Percentiles rank a stretch among this genome's conserved stretches.
Evolutionary conservation across 2,113 vertebrate genomes (phyloP).

Genomic region (Larimichthys polyactis): DNA sequence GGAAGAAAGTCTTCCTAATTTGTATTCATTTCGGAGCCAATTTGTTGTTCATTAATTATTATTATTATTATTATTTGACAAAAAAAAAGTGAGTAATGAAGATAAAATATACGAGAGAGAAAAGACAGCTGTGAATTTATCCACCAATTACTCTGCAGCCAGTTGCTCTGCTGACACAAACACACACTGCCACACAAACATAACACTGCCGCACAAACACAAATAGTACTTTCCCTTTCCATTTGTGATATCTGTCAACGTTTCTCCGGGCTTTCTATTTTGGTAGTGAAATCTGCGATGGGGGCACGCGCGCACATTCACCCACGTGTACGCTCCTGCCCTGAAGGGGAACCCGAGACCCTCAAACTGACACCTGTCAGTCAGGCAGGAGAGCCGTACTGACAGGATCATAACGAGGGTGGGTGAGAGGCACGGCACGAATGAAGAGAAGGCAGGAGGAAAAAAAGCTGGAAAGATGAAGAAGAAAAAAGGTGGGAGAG

Average conservation of each 20-base stretch:
- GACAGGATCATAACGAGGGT: slow-evolving; percentile 70
- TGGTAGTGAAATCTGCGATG: slow-evolving; percentile 33
- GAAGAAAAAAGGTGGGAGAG: slow-evolving; percentile 64
- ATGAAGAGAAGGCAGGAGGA: slow-evolving; percentile 44
- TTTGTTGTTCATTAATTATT: not conserved
- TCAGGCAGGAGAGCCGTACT: slow-evolving; percentile 66
- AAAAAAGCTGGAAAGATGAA: slow-evolving; percentile 60
- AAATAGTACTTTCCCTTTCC: slow-evolving; percentile 33
- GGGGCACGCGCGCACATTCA: slow-evolving; percentile 24
- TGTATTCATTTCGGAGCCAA: not conserved
- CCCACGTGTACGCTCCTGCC: slow-evolving; percentile 45
- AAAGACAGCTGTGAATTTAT: slow-evolving; percentile 17
- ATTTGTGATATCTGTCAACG: slow-evolving; percentile 49
- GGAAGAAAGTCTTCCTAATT: not conserved
- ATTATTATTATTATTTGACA: not conserved
- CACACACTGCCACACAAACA: slow-evolving; percentile 1
- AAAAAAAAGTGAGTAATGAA: not conserved
- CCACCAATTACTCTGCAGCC: slow-evolving; percentile 1
- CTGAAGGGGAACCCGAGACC: slow-evolving; percentile 60
- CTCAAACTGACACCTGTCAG: slow-evolving; percentile 79
- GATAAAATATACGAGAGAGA: slow-evolving; percentile 10
- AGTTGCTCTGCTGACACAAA: slow-evolving; percentile 15
- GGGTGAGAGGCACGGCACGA: slow-evolving; percentile 47
- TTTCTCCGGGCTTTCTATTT: slow-evolving; percentile 65
- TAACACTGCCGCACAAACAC: slow-evolving; percentile 10